Percentiles rank a stretch among this genome's conserved stretches.
Evolutionary conservation across 2,888 invertebrate genomes (phyloP).

Genomic region (Bugulina stolonifera): DNA sequence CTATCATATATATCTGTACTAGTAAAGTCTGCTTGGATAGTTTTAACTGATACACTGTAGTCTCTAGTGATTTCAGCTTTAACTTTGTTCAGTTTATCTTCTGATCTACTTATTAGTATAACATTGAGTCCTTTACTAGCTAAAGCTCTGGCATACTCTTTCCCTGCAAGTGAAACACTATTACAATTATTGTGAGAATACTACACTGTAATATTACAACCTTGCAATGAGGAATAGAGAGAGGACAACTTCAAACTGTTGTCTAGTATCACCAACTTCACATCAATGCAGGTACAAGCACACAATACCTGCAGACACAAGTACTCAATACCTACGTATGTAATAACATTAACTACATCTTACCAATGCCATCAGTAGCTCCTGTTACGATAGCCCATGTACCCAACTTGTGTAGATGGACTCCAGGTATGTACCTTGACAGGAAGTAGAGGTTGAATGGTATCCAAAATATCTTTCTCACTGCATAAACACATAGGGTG

Average conservation of each 20-base stretch:
- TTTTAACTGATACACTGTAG: background rate
- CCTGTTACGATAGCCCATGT: constrained; percentile 16
- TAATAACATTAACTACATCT: too few relatives aligned
- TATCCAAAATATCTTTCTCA: background rate
- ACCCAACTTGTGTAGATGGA: background rate
- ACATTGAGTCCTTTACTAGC: constrained; percentile 2
- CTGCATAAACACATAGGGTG: background rate
- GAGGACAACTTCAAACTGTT: too few relatives aligned
- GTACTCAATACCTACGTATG: too few relatives aligned
- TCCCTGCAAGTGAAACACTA: background rate
- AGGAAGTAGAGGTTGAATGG: constrained; percentile 11
- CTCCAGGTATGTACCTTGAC: background rate
- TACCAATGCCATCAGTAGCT: constrained; percentile 22
- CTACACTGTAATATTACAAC: too few relatives aligned
- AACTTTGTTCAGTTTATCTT: constrained; percentile 5
- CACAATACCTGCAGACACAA: too few relatives aligned
- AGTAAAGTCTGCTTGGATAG: constrained; percentile 3
- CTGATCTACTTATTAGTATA: background rate
- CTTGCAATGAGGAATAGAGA: too few relatives aligned
- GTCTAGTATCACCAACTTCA: too few relatives aligned
- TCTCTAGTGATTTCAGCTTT: background rate
- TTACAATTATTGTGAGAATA: too few relatives aligned
- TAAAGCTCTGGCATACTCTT: constrained; percentile 2
- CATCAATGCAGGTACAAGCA: too few relatives aligned
- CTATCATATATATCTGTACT: background rate